Percentiles rank a stretch among this genome's conserved stretches.
phyloP scores from a whole-genome alignment of 1,140 invertebrate species.

The Drosophila funebris region DNA sequence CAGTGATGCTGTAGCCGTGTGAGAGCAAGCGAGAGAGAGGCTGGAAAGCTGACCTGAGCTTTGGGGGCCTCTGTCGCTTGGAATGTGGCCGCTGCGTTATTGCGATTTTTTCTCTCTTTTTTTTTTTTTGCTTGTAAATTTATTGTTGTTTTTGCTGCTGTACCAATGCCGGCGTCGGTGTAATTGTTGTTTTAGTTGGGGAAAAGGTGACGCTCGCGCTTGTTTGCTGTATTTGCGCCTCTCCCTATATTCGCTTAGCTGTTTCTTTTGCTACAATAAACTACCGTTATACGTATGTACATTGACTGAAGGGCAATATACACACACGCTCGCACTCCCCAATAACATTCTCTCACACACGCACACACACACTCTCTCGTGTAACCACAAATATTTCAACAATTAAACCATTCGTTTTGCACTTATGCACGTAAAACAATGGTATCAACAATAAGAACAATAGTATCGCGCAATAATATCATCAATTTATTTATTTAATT shows the following conservation, averaged over 20 bases:
- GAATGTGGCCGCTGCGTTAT: slow-evolving; percentile 41
- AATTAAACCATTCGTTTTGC: slow-evolving; percentile 45
- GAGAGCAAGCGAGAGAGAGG: slow-evolving; percentile 8
- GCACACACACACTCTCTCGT: background rate
- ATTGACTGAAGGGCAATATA: slow-evolving; percentile 49
- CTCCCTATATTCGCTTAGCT: slow-evolving; percentile 37
- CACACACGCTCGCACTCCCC: background rate
- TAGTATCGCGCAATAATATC: background rate
- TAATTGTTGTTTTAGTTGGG: slow-evolving; percentile 16
- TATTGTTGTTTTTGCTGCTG: slow-evolving; percentile 20
- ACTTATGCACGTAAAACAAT: slow-evolving; percentile 21
- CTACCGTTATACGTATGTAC: slow-evolving; percentile 26
- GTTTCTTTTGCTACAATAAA: slow-evolving; percentile 47
- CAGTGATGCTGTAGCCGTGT: slow-evolving; percentile 6
- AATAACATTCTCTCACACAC: background rate
- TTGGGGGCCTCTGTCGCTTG: slow-evolving; percentile 33
- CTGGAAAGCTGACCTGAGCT: slow-evolving; percentile 45
- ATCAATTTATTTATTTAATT: slow-evolving; percentile 14
- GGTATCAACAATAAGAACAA: background rate
- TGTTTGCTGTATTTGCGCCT: slow-evolving; percentile 15
- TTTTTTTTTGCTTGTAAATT: slow-evolving; percentile 15
- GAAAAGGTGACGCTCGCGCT: slow-evolving; percentile 32
- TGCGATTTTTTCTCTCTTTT: slow-evolving; percentile 7
- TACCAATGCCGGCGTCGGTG: slow-evolving; percentile 37
- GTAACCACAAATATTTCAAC: slow-evolving; percentile 42